phyloP scores from a whole-genome alignment of 2,113 vertebrate genomes.

The Bos javanicus region DNA sequence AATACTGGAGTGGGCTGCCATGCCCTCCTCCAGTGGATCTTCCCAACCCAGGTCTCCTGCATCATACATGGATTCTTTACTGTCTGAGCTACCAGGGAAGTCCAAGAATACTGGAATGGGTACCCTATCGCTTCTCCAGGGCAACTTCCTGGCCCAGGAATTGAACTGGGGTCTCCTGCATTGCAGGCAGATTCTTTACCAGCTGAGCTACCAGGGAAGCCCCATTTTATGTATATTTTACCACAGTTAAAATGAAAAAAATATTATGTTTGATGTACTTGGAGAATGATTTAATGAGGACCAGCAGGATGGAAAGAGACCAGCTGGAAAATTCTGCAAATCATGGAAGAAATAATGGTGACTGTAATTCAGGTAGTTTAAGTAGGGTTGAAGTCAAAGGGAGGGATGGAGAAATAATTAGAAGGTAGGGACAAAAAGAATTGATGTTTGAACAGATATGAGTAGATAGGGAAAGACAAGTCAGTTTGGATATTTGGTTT shows the following conservation, averaged over 20 bases:
- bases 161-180: not conserved
- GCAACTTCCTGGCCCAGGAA: not conserved
- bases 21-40: not conserved
- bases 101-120: not conserved
- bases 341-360: not conserved
- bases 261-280: not conserved
- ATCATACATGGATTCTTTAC: not conserved
- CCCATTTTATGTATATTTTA: not conserved
- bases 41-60: fast-evolving
- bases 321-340: not conserved
- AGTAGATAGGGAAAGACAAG: not conserved
- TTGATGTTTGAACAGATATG: not conserved
- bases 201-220: not conserved
- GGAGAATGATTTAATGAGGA: not conserved
- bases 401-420: not conserved
- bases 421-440: not conserved
- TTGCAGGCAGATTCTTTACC: not conserved
- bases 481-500: not conserved
- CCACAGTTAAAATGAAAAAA: slow-evolving; percentile 9
- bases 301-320: not conserved
- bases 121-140: not conserved
- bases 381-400: not conserved
- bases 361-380: not conserved
- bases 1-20: not conserved
- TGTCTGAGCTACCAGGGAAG: not conserved